Evolutionary conservation across 2,113 vertebrate genomes (phyloP).

Genomic region (Psettodes erumei): DNA sequence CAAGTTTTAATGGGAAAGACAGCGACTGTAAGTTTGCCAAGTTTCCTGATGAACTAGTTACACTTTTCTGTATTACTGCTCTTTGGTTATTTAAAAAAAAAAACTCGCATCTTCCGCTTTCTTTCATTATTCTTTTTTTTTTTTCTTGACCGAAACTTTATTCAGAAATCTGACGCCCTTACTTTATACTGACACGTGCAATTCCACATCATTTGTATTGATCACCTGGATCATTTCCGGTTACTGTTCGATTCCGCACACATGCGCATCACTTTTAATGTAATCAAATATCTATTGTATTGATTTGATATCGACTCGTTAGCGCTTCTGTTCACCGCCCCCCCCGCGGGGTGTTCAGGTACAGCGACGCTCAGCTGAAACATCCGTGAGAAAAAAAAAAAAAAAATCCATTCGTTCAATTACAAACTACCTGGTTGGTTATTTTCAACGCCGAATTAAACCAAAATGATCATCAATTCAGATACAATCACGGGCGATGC

Average conservation of each 20-base stretch:
- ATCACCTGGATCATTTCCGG: no score
- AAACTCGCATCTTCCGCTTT: background rate
- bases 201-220: background rate
- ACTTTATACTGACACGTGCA: no score
- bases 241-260: background rate
- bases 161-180: background rate
- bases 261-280: background rate
- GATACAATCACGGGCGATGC: fast-evolving
- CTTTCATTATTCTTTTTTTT: background rate
- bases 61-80: background rate
- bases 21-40: background rate
- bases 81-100: background rate
- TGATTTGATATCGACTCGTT: no score
- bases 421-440: fast-evolving
- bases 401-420: fast-evolving
- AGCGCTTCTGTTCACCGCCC: background rate
- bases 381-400: background rate
- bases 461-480: fast-evolving
- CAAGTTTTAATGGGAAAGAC: background rate
- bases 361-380: background rate
- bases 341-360: background rate
- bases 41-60: no score
- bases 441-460: background rate
- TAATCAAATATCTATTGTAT: background rate
- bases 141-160: background rate